Base-by-base conservation (phyloP, 2,888 invertebrate genomes). In the Metopia argyrocephala region DNA sequence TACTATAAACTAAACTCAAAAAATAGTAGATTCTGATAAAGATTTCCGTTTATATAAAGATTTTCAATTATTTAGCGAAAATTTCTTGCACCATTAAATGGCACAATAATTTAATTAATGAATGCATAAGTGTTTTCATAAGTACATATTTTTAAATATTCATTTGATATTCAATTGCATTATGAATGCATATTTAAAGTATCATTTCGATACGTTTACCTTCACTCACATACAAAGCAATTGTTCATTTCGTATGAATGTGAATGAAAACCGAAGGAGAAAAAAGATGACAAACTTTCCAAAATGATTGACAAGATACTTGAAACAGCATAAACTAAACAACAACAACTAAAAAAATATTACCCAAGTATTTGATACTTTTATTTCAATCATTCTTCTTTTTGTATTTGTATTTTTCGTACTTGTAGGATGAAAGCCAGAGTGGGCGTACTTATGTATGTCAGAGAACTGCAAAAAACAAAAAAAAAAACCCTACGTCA, bases 281-380 rank as follows among this genome's bases (percentile, higher is more conserved):
- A 54, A 45, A 20, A n/a, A 18, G 7, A 56, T 4, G 38, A 56
- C 27, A 45, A 57, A 69, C 59, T 54, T 68, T 54, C 5, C 23
- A 27, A 68, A 62, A 62, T 68, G 68, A 76, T 75, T 75, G 75
- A 75, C 75, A 75, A 75, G 52, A 68, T 62, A 68, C 56, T n/a
- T n/a, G n/a, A n/a, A n/a, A n/a, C n/a, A 56, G n/a, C 38, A 38
- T 38, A 38, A 15, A 38, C 9, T 38, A 38, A 12, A 9, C 38
- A 12, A 12, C 15, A 12, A 38, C 38, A 38, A 15, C 9, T 38
- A 38, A 9, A 12, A 38, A 38, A 9, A 6, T 0, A 7, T 4
- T n/a, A n/a, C n/a, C n/a, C n/a, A n/a, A n/a, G n/a, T n/a, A n/a
- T n/a, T n/a, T n/a, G n/a, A 15, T 38, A 12, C 15, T 1, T 38